Evolutionary conservation across 2,888 invertebrate species (phyloP).

Genomic region (Phyllotreta cruciferae): DNA sequence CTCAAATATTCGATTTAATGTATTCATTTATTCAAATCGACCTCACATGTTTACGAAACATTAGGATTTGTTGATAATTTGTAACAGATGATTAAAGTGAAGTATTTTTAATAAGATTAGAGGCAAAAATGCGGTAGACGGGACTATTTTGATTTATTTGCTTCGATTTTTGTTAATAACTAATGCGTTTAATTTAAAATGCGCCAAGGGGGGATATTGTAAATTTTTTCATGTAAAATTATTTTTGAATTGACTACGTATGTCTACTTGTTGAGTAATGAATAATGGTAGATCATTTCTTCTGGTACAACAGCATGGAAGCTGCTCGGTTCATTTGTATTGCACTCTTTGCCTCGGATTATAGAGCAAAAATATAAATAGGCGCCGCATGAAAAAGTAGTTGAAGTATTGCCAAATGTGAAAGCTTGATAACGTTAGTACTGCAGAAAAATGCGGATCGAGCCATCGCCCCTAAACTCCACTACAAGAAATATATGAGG

Average conservation of each 20-base stretch:
- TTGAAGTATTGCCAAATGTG: slow-evolving; percentile 26
- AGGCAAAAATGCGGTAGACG: background rate
- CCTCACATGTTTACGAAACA: slow-evolving; percentile 17
- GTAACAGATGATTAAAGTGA: slow-evolving; percentile 11
- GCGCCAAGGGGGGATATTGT: too few relatives aligned
- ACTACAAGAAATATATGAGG: slow-evolving; percentile 7
- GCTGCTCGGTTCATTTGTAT: too few relatives aligned
- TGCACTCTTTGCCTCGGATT: background rate
- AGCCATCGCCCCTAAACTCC: slow-evolving; percentile 4
- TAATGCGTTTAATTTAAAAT: too few relatives aligned
- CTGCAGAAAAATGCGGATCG: slow-evolving; percentile 24
- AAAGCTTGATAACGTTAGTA: slow-evolving; percentile 23
- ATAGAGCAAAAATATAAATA: slow-evolving; percentile 15
- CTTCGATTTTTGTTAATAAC: too few relatives aligned
- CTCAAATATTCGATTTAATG: slow-evolving; percentile 3
- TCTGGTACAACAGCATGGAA: too few relatives aligned
- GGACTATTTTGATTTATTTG: too few relatives aligned
- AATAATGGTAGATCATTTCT: too few relatives aligned
- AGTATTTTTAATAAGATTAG: too few relatives aligned
- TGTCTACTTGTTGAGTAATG: too few relatives aligned
- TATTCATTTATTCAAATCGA: slow-evolving; percentile 14
- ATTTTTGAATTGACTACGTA: too few relatives aligned
- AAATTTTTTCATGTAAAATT: too few relatives aligned
- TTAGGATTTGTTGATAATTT: slow-evolving; percentile 14
- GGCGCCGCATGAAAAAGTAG: slow-evolving; percentile 13